Base-by-base conservation (phyloP, 2,113 vertebrate species). In the Dipodomys spectabilis region DNA sequence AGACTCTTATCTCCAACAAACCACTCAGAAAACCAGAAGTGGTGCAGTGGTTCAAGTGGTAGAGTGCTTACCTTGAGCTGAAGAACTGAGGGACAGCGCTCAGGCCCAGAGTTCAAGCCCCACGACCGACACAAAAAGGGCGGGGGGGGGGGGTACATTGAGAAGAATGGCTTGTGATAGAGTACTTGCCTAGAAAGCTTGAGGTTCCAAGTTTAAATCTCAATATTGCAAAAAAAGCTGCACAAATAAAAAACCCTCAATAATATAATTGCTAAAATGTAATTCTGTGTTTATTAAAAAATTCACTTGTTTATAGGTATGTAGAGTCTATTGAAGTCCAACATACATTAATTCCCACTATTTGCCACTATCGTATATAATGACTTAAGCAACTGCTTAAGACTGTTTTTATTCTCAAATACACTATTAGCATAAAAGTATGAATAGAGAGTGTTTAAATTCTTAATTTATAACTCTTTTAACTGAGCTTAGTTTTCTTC, bases 291-390 rank as follows among this genome's bases (percentile, higher is more conserved):
- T 64, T 64, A 10, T 80, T 39, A 86, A 92, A 88, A 57, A 20
- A 88, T 49, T 30, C 3, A 22, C 2, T 62, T 65, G 28, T 53
- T 89, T 13, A 65, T 20, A 67, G 16, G 27, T 27, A 82, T 49
- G 13, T 32, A 84, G 27, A 68, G 30, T 94, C 16, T 16, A 30
- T 19, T 92, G 64, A 71, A 78, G 62, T 28, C 82, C 82, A n/a
- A 71, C 30, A 65, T 82, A 68, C 3, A 64, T 93, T 90, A 81
- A n/a, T 87, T 91, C 92, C 23, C 20, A 53, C 27, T 72, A 20
- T 62, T 85, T 91, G 45, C 60, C 82, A 62, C 39, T 82, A 73
- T 23, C 49, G n/a, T 25, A 62, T 22, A 69, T 53, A 72, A 90
- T n/a, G 6, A 73, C 44, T 77, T 90, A 69, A 60, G 19, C 0